These are phyloP conservation scores for Atrina japonica DNA, from an alignment of 2,888 invertebrate species.

Conservation along the genomic window DNA sequence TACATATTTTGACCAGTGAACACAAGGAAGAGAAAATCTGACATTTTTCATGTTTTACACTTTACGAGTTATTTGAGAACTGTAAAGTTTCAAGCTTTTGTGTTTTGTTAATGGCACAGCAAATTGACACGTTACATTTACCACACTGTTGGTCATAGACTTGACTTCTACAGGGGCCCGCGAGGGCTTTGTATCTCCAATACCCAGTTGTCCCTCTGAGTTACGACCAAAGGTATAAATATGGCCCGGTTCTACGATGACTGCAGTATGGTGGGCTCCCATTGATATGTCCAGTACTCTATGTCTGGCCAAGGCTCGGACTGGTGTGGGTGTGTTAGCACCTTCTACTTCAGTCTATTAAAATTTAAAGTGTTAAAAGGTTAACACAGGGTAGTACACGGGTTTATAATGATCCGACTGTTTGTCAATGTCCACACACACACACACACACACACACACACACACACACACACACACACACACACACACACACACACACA, in stretches of 20 bases:
- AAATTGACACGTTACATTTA: constrained; percentile 69
- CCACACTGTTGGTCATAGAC: constrained; percentile 77
- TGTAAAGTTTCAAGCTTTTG: background rate
- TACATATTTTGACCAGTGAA: too few relatives aligned
- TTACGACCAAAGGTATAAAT: constrained; percentile 86
- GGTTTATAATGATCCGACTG: too few relatives aligned
- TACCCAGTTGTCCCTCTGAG: constrained; percentile 85
- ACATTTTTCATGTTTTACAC: too few relatives aligned
- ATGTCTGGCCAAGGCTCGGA: constrained; percentile 83
- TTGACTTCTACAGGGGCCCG: constrained; percentile 81
- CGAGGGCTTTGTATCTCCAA: constrained; percentile 80
- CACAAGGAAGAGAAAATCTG: too few relatives aligned
- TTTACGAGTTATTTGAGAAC: background rate
- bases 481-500: too few relatives aligned
- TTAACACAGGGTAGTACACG: too few relatives aligned
- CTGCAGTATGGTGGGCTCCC: constrained; percentile 85
- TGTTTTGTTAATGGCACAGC: background rate
- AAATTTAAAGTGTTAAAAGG: constrained; percentile 7
- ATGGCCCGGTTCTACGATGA: constrained; percentile 85
- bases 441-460: too few relatives aligned
- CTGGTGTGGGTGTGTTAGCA: constrained; percentile 79
- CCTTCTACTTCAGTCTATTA: constrained; percentile 81
- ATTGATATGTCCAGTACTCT: constrained; percentile 84
- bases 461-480: too few relatives aligned
- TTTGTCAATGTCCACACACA: too few relatives aligned